Base-by-base conservation (phyloP, 2,113 vertebrate genomes). In the Galemys pyrenaicus region DNA sequence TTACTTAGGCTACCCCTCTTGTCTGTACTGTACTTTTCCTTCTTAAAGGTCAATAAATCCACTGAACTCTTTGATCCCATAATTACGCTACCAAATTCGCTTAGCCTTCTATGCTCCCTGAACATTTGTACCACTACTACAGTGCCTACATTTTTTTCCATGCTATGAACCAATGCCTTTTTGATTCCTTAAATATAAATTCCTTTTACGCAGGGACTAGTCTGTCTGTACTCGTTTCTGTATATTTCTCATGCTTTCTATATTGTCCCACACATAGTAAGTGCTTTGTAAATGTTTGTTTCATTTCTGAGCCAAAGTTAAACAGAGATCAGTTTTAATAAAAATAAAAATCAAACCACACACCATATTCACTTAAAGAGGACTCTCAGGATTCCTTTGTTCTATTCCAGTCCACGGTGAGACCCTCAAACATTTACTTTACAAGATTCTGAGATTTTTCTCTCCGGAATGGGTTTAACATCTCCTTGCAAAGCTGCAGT, bases 401-500 rank as follows among this genome's bases (percentile, higher is more conserved):
- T 95, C 89, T 74, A 39, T 74, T 44, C 44, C n/a, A 87, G 30
- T 13, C 56, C 51, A 78, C 16, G n/a, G 49, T 30, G 56, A 9
- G 6, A 54, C 70, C 51, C 37, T 65, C 49, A 80, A 70, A 89
- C 81, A n/a, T 62, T 94, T 51, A 73, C 67, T 91, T 80, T 64
- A 84, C 60, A 78, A 46, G 67, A 87, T 64, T 67, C 83, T 91
- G 68, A 78, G 60, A 73, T 65, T 95, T 94, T 60, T 5, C 74
- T 75, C 75, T 64, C 37, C 79, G 74, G 37, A 87, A 95, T 84
- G 95, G 46, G 37, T 79, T 94, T 92, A 80, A 26, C 75, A 90
- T 90, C 9, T 44, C 20, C 35, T 89, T 74, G 65, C 26, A 65
- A 81, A 92, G 70, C 51, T 85, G 49, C 46, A 22, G 83, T 9